These are phyloP conservation scores for Aspidapion aeneum DNA, from an alignment of 2,888 invertebrate species.

Conservation along the genomic window DNA sequence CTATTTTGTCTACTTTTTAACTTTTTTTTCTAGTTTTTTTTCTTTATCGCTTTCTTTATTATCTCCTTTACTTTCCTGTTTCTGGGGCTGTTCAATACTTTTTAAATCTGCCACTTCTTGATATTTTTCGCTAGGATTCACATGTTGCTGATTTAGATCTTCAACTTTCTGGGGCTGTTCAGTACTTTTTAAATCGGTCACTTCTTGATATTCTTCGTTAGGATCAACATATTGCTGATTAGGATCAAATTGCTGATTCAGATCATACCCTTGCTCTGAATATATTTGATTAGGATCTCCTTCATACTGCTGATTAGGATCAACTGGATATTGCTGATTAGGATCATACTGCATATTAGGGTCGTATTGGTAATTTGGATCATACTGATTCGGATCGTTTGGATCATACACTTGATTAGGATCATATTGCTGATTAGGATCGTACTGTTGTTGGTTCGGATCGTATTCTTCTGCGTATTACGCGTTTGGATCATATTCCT, in stretches of 20 bases:
- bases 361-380: slow-evolving; percentile 33
- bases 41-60: too few relatives aligned
- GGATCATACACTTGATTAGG: slow-evolving; percentile 22
- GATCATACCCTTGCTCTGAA: slow-evolving; percentile 26
- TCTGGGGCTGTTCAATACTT: too few relatives aligned
- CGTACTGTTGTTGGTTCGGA: too few relatives aligned
- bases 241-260: slow-evolving; percentile 32
- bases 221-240: slow-evolving; percentile 23
- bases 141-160: too few relatives aligned
- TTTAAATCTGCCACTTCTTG: too few relatives aligned
- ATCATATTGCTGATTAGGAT: slow-evolving; percentile 1
- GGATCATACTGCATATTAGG: slow-evolving; percentile 32
- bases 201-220: slow-evolving; percentile 11
- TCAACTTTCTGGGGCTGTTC: too few relatives aligned
- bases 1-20: too few relatives aligned
- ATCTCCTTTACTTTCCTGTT: too few relatives aligned
- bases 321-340: slow-evolving; percentile 24
- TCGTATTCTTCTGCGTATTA: neutral
- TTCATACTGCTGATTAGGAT: slow-evolving; percentile 24
- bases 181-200: too few relatives aligned
- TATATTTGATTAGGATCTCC: slow-evolving; percentile 11
- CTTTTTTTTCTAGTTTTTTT: too few relatives aligned
- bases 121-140: too few relatives aligned
- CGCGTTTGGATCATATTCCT: neutral
- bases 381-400: slow-evolving; percentile 18